phyloP scores from a whole-genome alignment of 1,140 invertebrate genomes.

The Popillia japonica region DNA sequence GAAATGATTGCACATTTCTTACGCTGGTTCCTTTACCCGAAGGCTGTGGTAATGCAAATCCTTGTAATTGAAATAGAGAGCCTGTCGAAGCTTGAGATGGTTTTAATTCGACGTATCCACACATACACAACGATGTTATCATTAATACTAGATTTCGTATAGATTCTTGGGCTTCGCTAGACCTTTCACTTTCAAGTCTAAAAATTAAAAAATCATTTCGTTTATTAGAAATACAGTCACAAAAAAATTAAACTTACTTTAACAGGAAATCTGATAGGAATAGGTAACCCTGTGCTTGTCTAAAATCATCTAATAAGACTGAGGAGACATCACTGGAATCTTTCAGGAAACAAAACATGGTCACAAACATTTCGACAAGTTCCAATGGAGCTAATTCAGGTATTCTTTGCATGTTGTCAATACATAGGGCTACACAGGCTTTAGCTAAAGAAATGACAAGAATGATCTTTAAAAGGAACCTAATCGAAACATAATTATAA shows the following conservation, averaged over 20 bases:
- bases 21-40: constrained; percentile 88
- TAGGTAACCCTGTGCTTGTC: constrained; percentile 91
- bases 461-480: constrained; percentile 14
- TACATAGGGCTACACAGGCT: constrained; percentile 91
- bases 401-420: constrained; percentile 96
- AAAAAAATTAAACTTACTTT: constrained; percentile 83
- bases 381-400: constrained; percentile 92
- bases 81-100: constrained; percentile 85
- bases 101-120: constrained; percentile 88
- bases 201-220: no score
- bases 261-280: constrained; percentile 95
- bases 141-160: constrained; percentile 92
- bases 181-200: constrained; percentile 78
- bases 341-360: constrained; percentile 97
- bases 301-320: constrained; percentile 94
- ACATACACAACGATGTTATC: constrained; percentile 92
- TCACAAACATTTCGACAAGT: constrained; percentile 98
- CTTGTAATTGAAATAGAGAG: constrained; percentile 91
- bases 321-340: constrained; percentile 98
- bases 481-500: not conserved
- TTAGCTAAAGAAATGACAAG: constrained; percentile 77
- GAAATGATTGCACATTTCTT: constrained; percentile 94
- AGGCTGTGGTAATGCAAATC: constrained; percentile 90
- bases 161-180: constrained; percentile 84
- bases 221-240: no score